These are phyloP conservation scores for Anthopleura sola DNA, from an alignment of 64 coral and sea anemone genomes.

Conservation along the genomic window DNA sequence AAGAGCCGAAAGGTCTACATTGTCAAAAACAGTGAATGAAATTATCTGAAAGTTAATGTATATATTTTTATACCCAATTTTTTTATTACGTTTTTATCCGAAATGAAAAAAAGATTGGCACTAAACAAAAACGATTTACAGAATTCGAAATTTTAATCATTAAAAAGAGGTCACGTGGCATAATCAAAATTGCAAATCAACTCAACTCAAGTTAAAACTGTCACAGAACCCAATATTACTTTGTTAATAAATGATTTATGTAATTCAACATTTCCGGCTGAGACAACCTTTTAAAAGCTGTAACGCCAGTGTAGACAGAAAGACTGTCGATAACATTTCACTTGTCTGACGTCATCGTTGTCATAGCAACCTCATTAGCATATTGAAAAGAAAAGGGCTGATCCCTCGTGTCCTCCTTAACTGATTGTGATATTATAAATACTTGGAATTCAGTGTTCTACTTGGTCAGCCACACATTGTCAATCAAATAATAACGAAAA, in stretches of 20 bases:
- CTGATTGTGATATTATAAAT: not conserved
- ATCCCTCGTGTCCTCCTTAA: not conserved
- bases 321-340: not conserved
- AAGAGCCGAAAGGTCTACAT: no score
- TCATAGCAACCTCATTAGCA: not conserved
- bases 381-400: not conserved
- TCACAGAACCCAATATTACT: not conserved
- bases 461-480: not conserved
- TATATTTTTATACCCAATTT: not conserved
- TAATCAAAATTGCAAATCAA: not conserved
- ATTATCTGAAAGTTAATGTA: no score
- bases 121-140: not conserved
- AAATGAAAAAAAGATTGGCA: not conserved
- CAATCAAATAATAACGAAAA: not conserved
- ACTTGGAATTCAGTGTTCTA: not conserved
- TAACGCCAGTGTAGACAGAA: not conserved
- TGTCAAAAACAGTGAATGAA: no score
- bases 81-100: not conserved
- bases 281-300: not conserved
- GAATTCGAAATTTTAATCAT: not conserved
- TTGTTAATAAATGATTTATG: not conserved
- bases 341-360: not conserved
- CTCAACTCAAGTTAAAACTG: not conserved
- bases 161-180: not conserved
- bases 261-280: constrained; percentile 7